Evolutionary conservation across 2,888 invertebrate genomes (phyloP), one percentile per base, ranked within the genome.

Genomic region (Muschampia plurimacula): DNA sequence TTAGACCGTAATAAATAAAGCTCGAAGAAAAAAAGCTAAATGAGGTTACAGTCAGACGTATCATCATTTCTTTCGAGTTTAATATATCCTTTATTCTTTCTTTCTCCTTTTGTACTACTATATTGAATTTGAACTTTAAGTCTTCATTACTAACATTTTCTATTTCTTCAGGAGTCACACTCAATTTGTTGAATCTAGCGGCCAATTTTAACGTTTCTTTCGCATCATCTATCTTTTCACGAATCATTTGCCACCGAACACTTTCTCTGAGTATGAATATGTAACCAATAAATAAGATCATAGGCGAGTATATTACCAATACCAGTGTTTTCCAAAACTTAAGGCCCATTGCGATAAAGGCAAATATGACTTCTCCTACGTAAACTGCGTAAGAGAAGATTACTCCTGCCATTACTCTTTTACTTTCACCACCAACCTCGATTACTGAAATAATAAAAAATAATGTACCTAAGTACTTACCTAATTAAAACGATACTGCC

Each of bases 381-480:
- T 92, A 91, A 1, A 89, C 80, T 2, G 90, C 89, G 69, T 87
- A 90, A 0, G 91, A 86, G 75, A 91, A 91, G 64, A 91, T 82
- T 0, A 91, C 86, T 32, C 91, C 90, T 1, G 90, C 83, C 46
- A 85, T 69, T 0, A 91, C 89, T 79, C 91, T 82, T 77, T 89
- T 90, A n/a, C 85, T 83, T 75, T 88, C 86, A 2, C 92, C 90
- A 6, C 90, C 90, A 8, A 90, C 84, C 86, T 92, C 92, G 22
- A 92, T 87, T 76, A 92, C 92, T 92, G 81, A 74, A 89, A 91
- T 59, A 69, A 78, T 69, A 13, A 41, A 52, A 57, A 7, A 57
- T 2, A 28, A 22, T 22, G 22, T 22, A 22, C 22, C 22, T 22
- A 22, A 22, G 22, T 22, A 22, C 22, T 22, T 22, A 22, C 22